Evolutionary conservation across 2,888 invertebrate genomes (phyloP).

Genomic region (Endotricha flammealis): DNA sequence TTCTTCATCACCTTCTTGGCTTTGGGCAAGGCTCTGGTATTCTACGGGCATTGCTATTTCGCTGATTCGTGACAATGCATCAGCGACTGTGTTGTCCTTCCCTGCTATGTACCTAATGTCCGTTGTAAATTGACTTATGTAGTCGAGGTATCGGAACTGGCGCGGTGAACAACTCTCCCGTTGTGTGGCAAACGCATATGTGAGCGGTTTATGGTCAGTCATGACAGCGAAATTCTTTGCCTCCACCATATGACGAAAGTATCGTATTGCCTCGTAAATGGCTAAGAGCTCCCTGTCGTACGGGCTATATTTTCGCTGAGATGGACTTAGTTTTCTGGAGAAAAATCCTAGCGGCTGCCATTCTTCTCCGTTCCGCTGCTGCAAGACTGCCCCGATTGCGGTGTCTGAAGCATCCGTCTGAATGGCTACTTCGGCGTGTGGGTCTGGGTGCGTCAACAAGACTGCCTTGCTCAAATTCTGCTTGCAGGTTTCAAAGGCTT

Average conservation of each 20-base stretch:
- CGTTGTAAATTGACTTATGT: no score
- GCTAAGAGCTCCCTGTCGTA: slow-evolving; percentile 43
- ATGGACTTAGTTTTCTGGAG: neutral
- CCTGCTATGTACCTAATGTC: no score
- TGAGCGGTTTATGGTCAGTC: slow-evolving; percentile 42
- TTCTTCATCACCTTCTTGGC: slow-evolving; percentile 20
- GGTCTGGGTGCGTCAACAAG: slow-evolving; percentile 34
- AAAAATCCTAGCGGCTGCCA: slow-evolving; percentile 11
- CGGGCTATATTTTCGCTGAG: slow-evolving; percentile 6
- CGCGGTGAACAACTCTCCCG: no score
- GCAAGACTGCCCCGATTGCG: slow-evolving; percentile 42
- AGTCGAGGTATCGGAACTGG: no score
- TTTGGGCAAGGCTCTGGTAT: slow-evolving; percentile 13
- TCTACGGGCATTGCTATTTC: slow-evolving; percentile 16
- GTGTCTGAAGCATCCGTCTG: slow-evolving; percentile 42
- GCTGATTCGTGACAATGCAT: slow-evolving; percentile 33
- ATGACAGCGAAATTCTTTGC: no score
- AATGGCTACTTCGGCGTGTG: slow-evolving; percentile 28
- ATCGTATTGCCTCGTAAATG: slow-evolving; percentile 35
- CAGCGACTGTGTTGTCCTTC: slow-evolving; percentile 43
- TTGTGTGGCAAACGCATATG: slow-evolving; percentile 30
- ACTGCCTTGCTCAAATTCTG: slow-evolving; percentile 27
- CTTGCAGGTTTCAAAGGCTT: slow-evolving; percentile 30
- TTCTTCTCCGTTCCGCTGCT: slow-evolving; percentile 27
- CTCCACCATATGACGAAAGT: no score